Evolutionary conservation across 2,888 invertebrate species (phyloP).

Genomic region (Anthophora plumipes): DNA sequence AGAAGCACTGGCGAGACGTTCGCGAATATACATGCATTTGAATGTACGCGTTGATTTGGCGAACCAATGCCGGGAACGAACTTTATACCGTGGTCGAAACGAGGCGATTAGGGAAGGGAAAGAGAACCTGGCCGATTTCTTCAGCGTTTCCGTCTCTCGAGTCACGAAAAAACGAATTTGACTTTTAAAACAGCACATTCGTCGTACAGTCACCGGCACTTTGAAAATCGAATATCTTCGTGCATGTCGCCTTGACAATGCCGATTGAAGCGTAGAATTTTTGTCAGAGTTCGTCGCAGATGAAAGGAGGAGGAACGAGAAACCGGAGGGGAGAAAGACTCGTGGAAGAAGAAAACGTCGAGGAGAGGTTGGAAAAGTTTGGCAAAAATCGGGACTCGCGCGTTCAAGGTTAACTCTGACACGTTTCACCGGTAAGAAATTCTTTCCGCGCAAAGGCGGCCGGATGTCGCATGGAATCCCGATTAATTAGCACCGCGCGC

Average conservation of each 20-base stretch:
- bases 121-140: conserved; percentile 1
- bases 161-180: neutral
- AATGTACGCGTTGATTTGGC: conserved; percentile 42
- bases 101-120: conserved; percentile 34
- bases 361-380: conserved; percentile 15
- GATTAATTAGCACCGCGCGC: conserved; percentile 57
- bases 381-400: conserved; percentile 1
- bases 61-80: conserved; percentile 24
- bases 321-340: no score
- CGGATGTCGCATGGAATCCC: conserved; percentile 62
- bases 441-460: conserved; percentile 54
- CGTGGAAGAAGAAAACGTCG: no score
- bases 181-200: conserved; percentile 13
- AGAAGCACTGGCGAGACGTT: conserved; percentile 55
- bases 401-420: conserved; percentile 43
- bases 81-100: conserved; percentile 41
- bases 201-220: neutral
- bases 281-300: neutral
- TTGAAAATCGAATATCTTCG: neutral
- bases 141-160: neutral
- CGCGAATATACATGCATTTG: conserved; percentile 45
- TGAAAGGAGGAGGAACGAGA: neutral
- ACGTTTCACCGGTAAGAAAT: conserved; percentile 34
- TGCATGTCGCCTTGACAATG: neutral
- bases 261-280: neutral